phyloP scores from a whole-genome alignment of 2,797 vertebrate species.

The Hydrocynus forskahlii region DNA sequence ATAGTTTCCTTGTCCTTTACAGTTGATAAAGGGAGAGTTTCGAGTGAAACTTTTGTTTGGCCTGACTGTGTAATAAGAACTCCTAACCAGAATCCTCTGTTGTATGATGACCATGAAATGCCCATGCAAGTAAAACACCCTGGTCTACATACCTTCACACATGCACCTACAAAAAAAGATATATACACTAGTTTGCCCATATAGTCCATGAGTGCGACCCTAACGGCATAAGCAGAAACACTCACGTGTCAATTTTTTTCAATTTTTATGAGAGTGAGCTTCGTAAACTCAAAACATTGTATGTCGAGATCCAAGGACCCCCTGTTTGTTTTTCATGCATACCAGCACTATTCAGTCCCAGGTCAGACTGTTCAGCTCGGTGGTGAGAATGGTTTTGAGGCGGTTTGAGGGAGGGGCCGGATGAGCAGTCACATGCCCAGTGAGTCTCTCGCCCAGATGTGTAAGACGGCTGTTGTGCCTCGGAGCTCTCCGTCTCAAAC shows the following conservation, averaged over 20 bases:
- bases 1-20: slow-evolving; percentile 27
- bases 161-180: no score
- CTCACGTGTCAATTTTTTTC: no score
- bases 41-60: no score
- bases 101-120: no score
- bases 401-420: neutral
- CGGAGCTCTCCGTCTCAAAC: neutral
- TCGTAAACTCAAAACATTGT: no score
- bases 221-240: no score
- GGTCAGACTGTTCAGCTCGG: neutral
- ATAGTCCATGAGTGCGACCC: no score
- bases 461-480: slow-evolving; percentile 13
- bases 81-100: neutral
- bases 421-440: slow-evolving; percentile 8
- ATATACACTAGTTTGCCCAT: no score
- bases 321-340: neutral
- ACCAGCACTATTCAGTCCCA: neutral
- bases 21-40: neutral
- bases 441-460: slow-evolving; percentile 12
- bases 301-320: no score
- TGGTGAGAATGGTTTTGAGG: slow-evolving; percentile 1
- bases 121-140: neutral
- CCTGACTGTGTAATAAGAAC: neutral
- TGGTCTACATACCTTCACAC: neutral
- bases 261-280: no score